Evolutionary conservation across 1,140 invertebrate genomes (phyloP).

Genomic region (Arion vulgaris): DNA sequence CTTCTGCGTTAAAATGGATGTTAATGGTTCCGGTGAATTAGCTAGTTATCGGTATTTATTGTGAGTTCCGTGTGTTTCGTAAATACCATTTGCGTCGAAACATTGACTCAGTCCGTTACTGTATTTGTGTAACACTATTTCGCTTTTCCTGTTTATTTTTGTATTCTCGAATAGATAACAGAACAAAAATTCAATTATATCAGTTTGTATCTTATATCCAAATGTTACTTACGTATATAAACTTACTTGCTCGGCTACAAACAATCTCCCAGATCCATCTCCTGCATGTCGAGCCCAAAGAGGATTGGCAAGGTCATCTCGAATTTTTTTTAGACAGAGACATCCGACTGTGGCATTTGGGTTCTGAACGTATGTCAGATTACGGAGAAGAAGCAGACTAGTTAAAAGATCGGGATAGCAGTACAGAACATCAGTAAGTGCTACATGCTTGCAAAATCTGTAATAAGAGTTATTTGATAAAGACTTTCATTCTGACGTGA

Average conservation of each 20-base stretch:
- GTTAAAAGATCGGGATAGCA: constrained; percentile 65
- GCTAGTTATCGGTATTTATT: too few relatives aligned
- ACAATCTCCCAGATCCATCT: constrained; percentile 61
- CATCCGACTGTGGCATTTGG: constrained; percentile 42
- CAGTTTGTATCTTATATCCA: too few relatives aligned
- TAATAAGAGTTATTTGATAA: neutral
- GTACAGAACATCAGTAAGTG: constrained; percentile 60
- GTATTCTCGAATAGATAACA: too few relatives aligned
- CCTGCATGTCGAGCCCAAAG: constrained; percentile 59
- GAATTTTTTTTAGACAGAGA: constrained; percentile 63
- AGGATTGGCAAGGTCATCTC: constrained; percentile 54
- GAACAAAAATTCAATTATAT: too few relatives aligned
- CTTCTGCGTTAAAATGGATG: too few relatives aligned
- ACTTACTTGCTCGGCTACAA: constrained; percentile 62
- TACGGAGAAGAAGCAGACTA: constrained; percentile 3
- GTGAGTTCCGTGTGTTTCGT: too few relatives aligned
- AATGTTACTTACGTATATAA: too few relatives aligned
- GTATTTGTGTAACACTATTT: too few relatives aligned
- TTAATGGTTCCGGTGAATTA: too few relatives aligned
- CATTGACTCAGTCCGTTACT: too few relatives aligned
- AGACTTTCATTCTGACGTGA: neutral
- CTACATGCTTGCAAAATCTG: constrained; percentile 57
- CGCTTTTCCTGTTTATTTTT: too few relatives aligned
- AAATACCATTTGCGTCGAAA: too few relatives aligned
- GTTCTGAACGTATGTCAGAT: constrained; percentile 28